phyloP scores from a whole-genome alignment of 2,888 invertebrate species.

The Folsomia candida region DNA sequence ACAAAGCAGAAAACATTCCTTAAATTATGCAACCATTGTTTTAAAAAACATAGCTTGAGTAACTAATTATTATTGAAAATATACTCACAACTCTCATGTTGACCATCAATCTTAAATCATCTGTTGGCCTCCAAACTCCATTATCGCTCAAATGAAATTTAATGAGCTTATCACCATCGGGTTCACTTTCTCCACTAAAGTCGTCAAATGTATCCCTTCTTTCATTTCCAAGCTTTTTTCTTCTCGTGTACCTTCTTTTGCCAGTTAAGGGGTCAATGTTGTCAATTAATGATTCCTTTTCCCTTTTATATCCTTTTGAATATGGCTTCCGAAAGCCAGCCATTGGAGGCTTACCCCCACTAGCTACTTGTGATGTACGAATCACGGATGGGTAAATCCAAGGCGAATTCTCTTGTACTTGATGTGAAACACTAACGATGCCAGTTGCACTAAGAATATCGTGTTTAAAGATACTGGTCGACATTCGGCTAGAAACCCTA shows the following conservation, averaged over 20 bases:
- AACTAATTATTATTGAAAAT: no score
- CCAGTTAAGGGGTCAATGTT: conserved; percentile 26
- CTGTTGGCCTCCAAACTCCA: conserved; percentile 95
- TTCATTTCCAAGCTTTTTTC: conserved; percentile 14
- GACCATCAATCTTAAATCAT: conserved; percentile 89
- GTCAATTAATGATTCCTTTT: not conserved
- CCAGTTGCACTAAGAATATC: not conserved
- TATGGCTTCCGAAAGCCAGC: not conserved
- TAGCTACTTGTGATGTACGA: not conserved
- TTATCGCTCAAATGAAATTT: conserved; percentile 53
- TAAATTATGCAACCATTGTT: no score
- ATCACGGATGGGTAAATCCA: conserved; percentile 3
- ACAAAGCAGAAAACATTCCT: not conserved
- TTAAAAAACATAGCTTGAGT: no score
- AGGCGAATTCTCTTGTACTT: not conserved
- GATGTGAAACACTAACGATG: not conserved
- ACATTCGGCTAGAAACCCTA: not conserved
- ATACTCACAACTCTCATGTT: conserved; percentile 82
- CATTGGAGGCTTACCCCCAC: conserved; percentile 1
- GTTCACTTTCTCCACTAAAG: conserved; percentile 6
- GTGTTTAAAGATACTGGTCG: conserved; percentile 10
- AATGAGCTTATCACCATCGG: not conserved
- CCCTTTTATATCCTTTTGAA: conserved; percentile 11
- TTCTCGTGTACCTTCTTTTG: conserved; percentile 22
- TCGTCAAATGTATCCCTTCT: not conserved